These are phyloP conservation scores for Heterodera carotae DNA, from an alignment of 1,140 invertebrate genomes.

Conservation along the genomic window DNA sequence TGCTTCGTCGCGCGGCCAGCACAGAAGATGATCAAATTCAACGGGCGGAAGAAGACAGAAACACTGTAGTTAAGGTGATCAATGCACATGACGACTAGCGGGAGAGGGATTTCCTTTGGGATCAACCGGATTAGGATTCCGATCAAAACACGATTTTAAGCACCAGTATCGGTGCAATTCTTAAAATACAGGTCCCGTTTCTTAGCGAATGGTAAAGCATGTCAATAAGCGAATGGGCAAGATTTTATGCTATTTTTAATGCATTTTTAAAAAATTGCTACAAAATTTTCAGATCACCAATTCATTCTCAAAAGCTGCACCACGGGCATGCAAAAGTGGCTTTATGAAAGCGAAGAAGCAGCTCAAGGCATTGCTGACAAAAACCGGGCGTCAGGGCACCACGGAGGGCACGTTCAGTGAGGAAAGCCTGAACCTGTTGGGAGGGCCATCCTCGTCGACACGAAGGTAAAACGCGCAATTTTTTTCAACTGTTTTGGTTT, in stretches of 20 bases:
- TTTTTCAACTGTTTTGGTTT: too few relatives aligned
- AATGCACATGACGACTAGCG: neutral
- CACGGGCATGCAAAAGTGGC: slow-evolving; percentile 46
- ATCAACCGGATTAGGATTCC: too few relatives aligned
- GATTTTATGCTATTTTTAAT: neutral
- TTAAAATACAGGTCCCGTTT: too few relatives aligned
- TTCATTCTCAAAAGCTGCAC: slow-evolving; percentile 28
- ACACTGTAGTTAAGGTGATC: slow-evolving; percentile 22
- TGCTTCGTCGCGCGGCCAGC: slow-evolving; percentile 58
- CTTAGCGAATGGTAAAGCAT: too few relatives aligned
- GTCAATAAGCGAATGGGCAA: too few relatives aligned
- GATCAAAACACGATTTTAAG: too few relatives aligned
- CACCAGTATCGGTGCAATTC: too few relatives aligned
- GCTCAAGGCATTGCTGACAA: slow-evolving; percentile 58
- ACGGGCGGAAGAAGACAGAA: slow-evolving; percentile 27
- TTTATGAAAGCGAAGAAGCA: slow-evolving; percentile 65
- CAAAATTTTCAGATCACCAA: slow-evolving; percentile 36
- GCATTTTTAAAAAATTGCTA: neutral
- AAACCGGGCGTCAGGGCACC: slow-evolving; percentile 11
- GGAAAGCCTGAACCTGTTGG: slow-evolving; percentile 16
- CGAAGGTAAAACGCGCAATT: slow-evolving; percentile 24
- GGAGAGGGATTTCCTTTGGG: too few relatives aligned
- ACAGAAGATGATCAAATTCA: slow-evolving; percentile 57
- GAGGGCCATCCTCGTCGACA: slow-evolving; percentile 8
- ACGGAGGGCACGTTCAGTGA: neutral